These are phyloP conservation scores for Sinocyclocheilus maitianheensis DNA, from an alignment of 2,113 vertebrate genomes.

Conservation along the genomic window DNA sequence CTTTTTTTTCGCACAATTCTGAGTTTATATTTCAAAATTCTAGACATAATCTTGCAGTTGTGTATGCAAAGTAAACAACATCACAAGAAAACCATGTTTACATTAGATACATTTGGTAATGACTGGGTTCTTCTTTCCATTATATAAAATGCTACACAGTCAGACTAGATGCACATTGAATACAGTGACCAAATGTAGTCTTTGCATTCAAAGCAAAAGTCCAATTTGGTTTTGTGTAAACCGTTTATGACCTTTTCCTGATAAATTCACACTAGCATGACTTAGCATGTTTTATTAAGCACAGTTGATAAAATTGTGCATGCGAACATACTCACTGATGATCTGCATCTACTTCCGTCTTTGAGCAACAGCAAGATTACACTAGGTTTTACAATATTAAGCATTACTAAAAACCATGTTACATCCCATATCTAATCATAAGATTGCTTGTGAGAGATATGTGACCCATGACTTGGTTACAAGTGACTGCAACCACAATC, in stretches of 20 bases:
- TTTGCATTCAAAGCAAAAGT: background rate
- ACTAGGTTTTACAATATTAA: background rate
- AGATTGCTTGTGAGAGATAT: background rate
- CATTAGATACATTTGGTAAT: background rate
- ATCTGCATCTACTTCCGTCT: background rate
- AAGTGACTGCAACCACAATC: background rate
- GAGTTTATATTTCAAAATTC: too few species aligned
- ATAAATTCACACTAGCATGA: background rate
- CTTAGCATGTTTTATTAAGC: background rate
- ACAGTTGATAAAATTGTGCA: background rate
- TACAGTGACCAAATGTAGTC: background rate
- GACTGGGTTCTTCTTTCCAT: background rate
- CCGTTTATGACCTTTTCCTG: background rate
- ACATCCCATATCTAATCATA: background rate
- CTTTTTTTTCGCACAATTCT: too few species aligned
- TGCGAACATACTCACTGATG: background rate
- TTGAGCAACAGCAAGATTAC: background rate
- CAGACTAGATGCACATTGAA: background rate
- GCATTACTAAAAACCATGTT: background rate
- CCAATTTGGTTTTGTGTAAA: background rate
- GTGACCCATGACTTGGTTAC: background rate
- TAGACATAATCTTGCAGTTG: too few species aligned
- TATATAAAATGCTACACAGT: background rate
- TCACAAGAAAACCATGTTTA: background rate
- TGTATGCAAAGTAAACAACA: background rate